Evolutionary conservation across 2,888 invertebrate genomes (phyloP).

Genomic region (Caenorhabditis sinica): DNA sequence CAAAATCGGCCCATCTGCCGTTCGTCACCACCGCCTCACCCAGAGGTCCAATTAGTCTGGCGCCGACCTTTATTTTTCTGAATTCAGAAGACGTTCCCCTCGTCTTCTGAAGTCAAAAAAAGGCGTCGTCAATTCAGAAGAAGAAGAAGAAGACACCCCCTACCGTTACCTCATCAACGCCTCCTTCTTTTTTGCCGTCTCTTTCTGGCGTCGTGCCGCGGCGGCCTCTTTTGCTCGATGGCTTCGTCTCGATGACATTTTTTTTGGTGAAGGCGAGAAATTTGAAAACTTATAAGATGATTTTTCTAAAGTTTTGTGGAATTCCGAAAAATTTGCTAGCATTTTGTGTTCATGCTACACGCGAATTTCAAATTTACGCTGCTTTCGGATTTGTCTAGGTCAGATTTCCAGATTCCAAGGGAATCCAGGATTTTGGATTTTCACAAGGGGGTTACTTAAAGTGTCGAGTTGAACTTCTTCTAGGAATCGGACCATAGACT

Average conservation of each 20-base stretch:
- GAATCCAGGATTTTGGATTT: no score
- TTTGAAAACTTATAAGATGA: not conserved
- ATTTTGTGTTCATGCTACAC: no score
- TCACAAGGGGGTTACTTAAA: no score
- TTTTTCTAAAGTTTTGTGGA: no score
- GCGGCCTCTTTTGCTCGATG: not conserved
- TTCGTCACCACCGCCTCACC: not conserved
- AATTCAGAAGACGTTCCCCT: not conserved
- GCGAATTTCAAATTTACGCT: no score
- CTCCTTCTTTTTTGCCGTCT: constrained; percentile 23
- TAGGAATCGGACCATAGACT: no score
- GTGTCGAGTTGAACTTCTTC: no score
- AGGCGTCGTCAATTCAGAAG: no score
- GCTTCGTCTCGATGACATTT: constrained; percentile 6
- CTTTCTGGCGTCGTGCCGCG: not conserved
- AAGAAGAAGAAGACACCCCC: no score
- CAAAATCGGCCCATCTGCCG: constrained; percentile 37
- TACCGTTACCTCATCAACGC: constrained; percentile 24
- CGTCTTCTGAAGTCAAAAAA: not conserved
- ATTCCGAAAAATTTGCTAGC: no score
- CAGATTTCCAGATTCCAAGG: no score
- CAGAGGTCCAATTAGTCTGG: constrained; percentile 44
- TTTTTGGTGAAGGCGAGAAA: not conserved
- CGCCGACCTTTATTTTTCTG: constrained; percentile 28
- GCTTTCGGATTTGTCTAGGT: no score